Evolutionary conservation across 1,140 invertebrate genomes (phyloP), one percentile per base, ranked within the genome.

Genomic region (Brachionus asplanchnoidis): DNA sequence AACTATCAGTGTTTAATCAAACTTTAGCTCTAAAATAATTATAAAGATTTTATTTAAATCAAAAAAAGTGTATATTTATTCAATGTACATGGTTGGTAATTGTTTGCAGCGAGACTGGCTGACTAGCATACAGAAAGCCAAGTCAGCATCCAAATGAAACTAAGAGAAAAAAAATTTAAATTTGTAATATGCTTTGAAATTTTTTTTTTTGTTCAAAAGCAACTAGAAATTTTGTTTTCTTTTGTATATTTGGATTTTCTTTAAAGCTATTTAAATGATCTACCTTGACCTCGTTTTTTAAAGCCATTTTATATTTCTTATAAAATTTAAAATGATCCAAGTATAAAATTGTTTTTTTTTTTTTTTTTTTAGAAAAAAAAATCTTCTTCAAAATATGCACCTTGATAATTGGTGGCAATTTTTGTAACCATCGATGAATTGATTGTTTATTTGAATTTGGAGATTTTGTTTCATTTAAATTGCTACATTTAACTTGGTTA

Each of bases 211-310:
- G n/a, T 36, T 68, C 11, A 68, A 68, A 68, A 17, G 68, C 32
- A 73, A 73, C 36, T 40, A 73, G 32, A 73, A 73, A 73, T 14
- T 68, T 68, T 14, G 26, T 26, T 68, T 68, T 68, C 32, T 28
- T 68, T 68, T 40, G 32, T 68, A 68, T 68, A 68, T 68, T 68
- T 60, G 53, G 53, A 60, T 60, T 60, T 60, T 60, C 53, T 60
- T 60, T 60, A 20, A 60, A 60, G 53, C 53, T 60, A 60, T 60
- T 60, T 23, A 60, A 60, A 60, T 60, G 53, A 60, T 60, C 53
- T 60, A 60, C 53, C 53, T 60, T 60, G 53, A 60, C 53, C 53
- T 60, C 53, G 53, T 60, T 60, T 53, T 53, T 20, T 20, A 56
- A 60, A 60, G 53, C 53, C 53, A 60, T 60, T 60, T 60, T 60